These are phyloP conservation scores for Epinephelus coioides DNA, from an alignment of 2,797 vertebrate genomes.

Conservation along the genomic window DNA sequence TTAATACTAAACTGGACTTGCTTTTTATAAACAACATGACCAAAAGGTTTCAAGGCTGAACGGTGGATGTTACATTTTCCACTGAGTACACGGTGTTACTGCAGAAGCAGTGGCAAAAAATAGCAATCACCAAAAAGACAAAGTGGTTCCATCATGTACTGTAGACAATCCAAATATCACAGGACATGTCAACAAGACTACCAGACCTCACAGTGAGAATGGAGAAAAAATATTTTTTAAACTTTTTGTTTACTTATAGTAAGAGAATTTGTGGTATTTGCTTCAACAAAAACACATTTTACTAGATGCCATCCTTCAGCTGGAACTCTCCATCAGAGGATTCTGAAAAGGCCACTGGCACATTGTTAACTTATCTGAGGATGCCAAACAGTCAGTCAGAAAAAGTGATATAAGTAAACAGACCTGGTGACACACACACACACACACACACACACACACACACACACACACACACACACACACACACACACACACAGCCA, in stretches of 20 bases:
- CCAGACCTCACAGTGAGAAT: background rate
- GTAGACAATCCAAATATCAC: background rate
- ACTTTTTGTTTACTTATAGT: no score
- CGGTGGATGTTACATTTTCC: background rate
- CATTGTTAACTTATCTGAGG: conserved; percentile 10
- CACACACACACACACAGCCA: background rate
- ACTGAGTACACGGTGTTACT: background rate
- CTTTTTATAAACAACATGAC: background rate
- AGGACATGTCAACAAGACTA: background rate
- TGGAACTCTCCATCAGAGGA: background rate
- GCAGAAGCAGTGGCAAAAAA: no score
- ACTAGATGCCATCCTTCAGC: background rate
- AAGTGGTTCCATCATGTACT: background rate
- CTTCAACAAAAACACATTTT: conserved; percentile 1
- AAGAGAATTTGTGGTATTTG: conserved; percentile 3
- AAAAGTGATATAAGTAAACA: conserved; percentile 18
- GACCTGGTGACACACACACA: conserved; percentile 16
- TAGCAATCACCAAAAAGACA: background rate
- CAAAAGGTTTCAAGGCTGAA: background rate
- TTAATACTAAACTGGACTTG: background rate
- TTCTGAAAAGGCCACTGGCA: conserved; percentile 17
- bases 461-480: background rate
- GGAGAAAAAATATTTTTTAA: background rate
- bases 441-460: background rate
- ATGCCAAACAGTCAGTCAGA: conserved; percentile 6